phyloP scores from a whole-genome alignment of 1,140 invertebrate genomes.

The Hirudo medicinalis region DNA sequence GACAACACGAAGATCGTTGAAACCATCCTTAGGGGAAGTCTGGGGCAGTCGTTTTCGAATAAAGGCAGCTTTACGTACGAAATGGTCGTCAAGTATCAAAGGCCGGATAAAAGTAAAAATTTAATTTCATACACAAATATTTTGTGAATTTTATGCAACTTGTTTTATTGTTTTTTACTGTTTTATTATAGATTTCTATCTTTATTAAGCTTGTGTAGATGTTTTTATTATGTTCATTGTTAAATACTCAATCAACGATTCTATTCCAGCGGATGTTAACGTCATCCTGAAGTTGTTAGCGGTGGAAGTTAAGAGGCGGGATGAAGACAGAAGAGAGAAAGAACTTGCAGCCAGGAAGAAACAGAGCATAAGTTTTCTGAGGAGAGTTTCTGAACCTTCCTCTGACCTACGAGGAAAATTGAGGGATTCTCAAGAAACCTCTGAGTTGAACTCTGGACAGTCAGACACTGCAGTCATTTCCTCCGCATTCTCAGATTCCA shows the following conservation, averaged over 20 bases:
- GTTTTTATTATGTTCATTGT: background rate
- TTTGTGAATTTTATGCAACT: background rate
- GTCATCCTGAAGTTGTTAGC: background rate
- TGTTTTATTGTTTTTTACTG: no score
- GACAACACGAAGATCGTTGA: constrained; percentile 18
- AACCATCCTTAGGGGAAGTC: constrained; percentile 15
- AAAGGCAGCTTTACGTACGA: constrained; percentile 14
- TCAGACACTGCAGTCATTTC: no score
- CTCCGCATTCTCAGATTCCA: no score
- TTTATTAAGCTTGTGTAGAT: no score
- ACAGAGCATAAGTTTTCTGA: background rate
- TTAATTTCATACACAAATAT: background rate
- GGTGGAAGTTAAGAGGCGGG: background rate
- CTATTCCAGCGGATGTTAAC: background rate
- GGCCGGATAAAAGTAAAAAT: constrained; percentile 17
- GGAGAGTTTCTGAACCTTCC: background rate
- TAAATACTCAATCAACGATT: background rate
- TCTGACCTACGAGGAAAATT: no score
- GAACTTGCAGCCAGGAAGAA: background rate
- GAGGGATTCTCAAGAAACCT: no score
- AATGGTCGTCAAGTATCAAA: constrained; percentile 18
- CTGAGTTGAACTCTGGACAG: no score
- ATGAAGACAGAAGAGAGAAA: background rate
- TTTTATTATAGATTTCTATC: no score
- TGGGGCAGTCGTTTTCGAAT: constrained; percentile 17